Conservation (phyloP, 2,888 invertebrate species). For the Calameuta filiformis region DNA sequence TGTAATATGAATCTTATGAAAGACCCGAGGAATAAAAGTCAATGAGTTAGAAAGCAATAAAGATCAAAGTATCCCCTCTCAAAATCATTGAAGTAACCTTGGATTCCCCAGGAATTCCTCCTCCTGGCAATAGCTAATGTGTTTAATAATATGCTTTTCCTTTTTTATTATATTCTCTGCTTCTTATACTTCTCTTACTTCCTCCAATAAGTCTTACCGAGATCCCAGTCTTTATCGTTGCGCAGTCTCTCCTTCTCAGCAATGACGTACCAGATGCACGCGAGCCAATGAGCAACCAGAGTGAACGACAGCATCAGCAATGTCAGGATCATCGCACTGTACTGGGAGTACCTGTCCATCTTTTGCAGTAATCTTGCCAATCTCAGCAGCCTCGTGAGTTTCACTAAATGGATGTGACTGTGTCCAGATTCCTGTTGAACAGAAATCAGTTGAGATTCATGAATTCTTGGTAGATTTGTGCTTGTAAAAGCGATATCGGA, state of each 20-base stretch:
- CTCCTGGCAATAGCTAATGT: background rate
- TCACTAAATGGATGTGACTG: conserved; percentile 89
- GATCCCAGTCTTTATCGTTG: conserved; percentile 78
- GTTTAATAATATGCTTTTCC: background rate
- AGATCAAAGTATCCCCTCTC: background rate
- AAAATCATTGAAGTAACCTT: background rate
- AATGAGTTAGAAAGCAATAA: background rate
- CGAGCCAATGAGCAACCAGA: conserved; percentile 95
- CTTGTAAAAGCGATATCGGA: conserved; percentile 7
- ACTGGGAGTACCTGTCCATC: conserved; percentile 96
- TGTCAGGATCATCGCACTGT: conserved; percentile 93
- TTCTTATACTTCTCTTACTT: conserved; percentile 16
- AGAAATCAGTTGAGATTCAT: background rate
- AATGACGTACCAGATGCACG: conserved; percentile 97
- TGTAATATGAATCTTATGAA: background rate
- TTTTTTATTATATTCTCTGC: conserved; percentile 5
- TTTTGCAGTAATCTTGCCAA: conserved; percentile 92
- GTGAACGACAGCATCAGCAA: conserved; percentile 95
- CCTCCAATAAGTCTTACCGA: conserved; percentile 72
- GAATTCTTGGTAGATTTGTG: background rate
- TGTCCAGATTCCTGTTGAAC: conserved; percentile 74
- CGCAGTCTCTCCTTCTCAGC: conserved; percentile 86
- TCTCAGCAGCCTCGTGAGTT: conserved; percentile 89
- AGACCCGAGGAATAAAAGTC: background rate
- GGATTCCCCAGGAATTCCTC: background rate